phyloP scores from a whole-genome alignment of 1,140 invertebrate genomes.

The Caerostris darwini region DNA sequence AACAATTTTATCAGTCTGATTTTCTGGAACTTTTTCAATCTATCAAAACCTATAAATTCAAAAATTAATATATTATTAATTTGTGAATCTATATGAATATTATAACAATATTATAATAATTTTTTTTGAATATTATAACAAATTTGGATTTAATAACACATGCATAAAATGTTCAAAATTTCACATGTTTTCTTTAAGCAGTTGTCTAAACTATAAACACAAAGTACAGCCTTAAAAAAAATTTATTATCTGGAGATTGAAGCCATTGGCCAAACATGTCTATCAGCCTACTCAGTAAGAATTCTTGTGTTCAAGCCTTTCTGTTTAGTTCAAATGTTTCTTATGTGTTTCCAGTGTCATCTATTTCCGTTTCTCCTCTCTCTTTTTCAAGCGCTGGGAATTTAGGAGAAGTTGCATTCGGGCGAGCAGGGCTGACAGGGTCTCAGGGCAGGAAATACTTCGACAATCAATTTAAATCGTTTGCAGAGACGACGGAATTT shows the following conservation, averaged over 20 bases:
- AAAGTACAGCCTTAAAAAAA: too few relatives aligned
- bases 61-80: too few relatives aligned
- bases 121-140: too few relatives aligned
- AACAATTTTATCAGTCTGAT: too few relatives aligned
- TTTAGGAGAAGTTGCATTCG: conserved; percentile 49
- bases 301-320: background rate
- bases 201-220: too few relatives aligned
- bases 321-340: conserved; percentile 19
- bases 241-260: background rate
- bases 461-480: conserved; percentile 60
- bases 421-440: conserved; percentile 31
- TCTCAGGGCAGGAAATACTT: conserved; percentile 14
- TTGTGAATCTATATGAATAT: too few relatives aligned
- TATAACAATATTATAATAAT: too few relatives aligned
- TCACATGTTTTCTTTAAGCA: too few relatives aligned
- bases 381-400: background rate
- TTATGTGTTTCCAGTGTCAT: conserved; percentile 1
- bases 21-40: too few relatives aligned
- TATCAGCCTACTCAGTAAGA: background rate
- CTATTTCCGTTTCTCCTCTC: conserved; percentile 13
- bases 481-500: background rate
- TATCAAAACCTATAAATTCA: too few relatives aligned
- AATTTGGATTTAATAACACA: too few relatives aligned
- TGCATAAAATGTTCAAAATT: too few relatives aligned
- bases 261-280: conserved; percentile 25